Conservation (phyloP, 2,113 vertebrate genomes). For the Nerophis lumbriciformis region DNA sequence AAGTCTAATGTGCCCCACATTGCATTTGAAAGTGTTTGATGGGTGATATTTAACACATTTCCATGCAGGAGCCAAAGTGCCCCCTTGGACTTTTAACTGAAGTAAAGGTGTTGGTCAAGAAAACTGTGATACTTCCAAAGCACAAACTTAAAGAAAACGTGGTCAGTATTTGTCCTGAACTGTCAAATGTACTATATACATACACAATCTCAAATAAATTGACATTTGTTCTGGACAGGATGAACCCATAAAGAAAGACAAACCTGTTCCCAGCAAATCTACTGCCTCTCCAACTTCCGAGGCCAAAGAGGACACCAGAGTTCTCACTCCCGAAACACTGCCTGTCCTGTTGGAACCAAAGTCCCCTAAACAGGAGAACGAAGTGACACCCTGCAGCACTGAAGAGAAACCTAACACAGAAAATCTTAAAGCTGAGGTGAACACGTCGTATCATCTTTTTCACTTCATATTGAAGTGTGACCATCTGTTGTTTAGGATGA, state of each 20-base stretch:
- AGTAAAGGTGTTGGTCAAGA: slow-evolving; percentile 41
- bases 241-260: slow-evolving; percentile 46
- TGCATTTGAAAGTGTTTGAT: neutral
- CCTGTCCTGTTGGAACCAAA: slow-evolving; percentile 25
- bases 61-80: slow-evolving; percentile 53
- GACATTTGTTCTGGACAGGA: slow-evolving; percentile 34
- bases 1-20: too few relatives aligned
- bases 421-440: slow-evolving; percentile 60
- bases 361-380: slow-evolving; percentile 38
- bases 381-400: slow-evolving; percentile 35
- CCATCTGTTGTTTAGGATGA: neutral
- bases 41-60: neutral
- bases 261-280: slow-evolving; percentile 28
- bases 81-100: slow-evolving; percentile 34
- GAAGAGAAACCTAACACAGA: slow-evolving; percentile 33
- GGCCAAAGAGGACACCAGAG: neutral
- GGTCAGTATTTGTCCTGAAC: neutral
- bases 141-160: neutral
- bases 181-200: neutral
- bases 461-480: neutral
- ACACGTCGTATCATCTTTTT: neutral
- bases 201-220: neutral
- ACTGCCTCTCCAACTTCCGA: slow-evolving; percentile 16
- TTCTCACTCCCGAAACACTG: slow-evolving; percentile 12
- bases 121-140: slow-evolving; percentile 52